A percentile compares a stretch with the other conserved stretches of the same genome.
These are phyloP conservation scores for Agonopterix heracliana DNA, from an alignment of 2,888 invertebrate species.

Conservation along the genomic window DNA sequence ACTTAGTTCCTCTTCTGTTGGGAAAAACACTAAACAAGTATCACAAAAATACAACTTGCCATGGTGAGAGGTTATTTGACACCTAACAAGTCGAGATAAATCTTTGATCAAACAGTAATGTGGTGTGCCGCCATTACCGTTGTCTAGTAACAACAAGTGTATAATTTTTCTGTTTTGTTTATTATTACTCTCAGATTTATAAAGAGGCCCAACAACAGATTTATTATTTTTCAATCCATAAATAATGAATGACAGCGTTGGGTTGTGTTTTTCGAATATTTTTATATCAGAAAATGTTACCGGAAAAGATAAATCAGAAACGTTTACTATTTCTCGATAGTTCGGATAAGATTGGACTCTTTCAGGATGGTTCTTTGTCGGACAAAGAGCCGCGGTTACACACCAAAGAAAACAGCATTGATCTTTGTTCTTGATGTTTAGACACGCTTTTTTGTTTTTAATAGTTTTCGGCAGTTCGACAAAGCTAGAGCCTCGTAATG, in stretches of 20 bases:
- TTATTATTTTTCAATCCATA: not conserved
- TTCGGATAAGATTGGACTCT: not conserved
- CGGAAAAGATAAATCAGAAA: no score
- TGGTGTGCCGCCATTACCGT: no score
- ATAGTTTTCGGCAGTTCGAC: not conserved
- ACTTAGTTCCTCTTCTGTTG: no score
- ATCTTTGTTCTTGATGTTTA: not conserved
- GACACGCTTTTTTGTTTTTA: not conserved
- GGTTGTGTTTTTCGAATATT: not conserved
- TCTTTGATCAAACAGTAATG: slow-evolving; percentile 4
- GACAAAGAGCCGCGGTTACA: not conserved
- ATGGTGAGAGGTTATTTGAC: slow-evolving; percentile 6
- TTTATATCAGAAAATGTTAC: no score
- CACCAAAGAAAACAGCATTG: slow-evolving; percentile 2
- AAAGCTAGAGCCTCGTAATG: slow-evolving; percentile 1
- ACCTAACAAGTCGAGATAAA: not conserved
- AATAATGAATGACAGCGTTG: not conserved
- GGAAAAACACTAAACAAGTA: no score
- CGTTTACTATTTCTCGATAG: not conserved
- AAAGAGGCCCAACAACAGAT: not conserved
- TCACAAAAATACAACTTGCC: no score
- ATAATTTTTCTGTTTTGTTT: not conserved
- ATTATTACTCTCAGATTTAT: not conserved
- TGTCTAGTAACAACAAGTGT: no score
- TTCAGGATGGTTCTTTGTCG: not conserved